phyloP scores from a whole-genome alignment of 2,888 invertebrate species.

The Trissoscelio sp. region DNA sequence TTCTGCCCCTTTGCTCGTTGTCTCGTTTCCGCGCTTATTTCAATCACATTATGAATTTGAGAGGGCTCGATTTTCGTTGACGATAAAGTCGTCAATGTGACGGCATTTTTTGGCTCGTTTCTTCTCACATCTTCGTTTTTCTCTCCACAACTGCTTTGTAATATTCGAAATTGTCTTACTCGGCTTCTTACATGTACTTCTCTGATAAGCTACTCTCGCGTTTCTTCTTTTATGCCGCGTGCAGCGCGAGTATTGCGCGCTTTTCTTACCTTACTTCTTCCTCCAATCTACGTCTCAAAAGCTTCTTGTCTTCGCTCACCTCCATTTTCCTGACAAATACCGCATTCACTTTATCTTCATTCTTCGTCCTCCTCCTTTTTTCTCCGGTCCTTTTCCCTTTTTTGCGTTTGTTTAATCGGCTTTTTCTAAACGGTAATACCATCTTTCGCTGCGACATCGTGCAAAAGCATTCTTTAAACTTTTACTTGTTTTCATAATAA shows the following conservation, averaged over 20 bases:
- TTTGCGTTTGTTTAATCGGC: conserved; percentile 49
- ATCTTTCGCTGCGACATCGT: conserved; percentile 26
- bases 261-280: conserved; percentile 40
- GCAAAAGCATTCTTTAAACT: conserved; percentile 38
- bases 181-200: conserved; percentile 44
- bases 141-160: conserved; percentile 38
- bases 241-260: conserved; percentile 26
- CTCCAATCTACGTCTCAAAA: conserved; percentile 43
- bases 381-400: background rate
- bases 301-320: conserved; percentile 53
- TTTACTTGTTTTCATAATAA: conserved; percentile 28
- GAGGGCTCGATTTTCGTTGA: conserved; percentile 54
- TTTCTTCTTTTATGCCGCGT: conserved; percentile 40
- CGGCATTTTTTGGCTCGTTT: conserved; percentile 46
- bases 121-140: conserved; percentile 35
- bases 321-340: conserved; percentile 55
- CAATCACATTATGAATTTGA: conserved; percentile 59
- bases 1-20: conserved; percentile 44
- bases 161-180: conserved; percentile 52
- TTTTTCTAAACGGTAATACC: conserved; percentile 47
- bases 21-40: conserved; percentile 61
- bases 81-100: conserved; percentile 35
- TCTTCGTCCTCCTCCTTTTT: conserved; percentile 26
- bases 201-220: conserved; percentile 39
- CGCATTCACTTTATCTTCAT: conserved; percentile 49